phyloP scores from a whole-genome alignment of 2,888 invertebrate species.

The Drosophila putrida region DNA sequence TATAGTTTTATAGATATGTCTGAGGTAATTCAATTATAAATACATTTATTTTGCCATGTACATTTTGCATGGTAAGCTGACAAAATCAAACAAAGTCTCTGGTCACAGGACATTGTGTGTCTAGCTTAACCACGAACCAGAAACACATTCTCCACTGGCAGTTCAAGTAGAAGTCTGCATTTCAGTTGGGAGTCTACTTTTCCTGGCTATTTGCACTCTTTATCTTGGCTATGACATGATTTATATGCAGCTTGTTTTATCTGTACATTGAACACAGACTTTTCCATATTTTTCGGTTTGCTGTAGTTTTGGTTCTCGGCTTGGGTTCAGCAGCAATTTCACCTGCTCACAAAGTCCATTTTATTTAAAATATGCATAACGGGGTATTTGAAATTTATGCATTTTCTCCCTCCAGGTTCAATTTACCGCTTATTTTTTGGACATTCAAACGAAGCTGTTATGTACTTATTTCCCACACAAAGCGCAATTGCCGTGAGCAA shows the following conservation, averaged over 20 bases:
- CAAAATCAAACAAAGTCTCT: conserved; percentile 46
- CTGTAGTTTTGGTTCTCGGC: conserved; percentile 15
- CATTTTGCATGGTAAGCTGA: conserved; percentile 37
- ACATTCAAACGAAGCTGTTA: conserved; percentile 12
- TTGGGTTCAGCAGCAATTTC: conserved; percentile 11
- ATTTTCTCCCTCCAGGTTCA: conserved; percentile 25
- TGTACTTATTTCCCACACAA: conserved; percentile 15
- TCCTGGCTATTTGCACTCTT: conserved; percentile 63
- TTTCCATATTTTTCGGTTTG: conserved; percentile 32
- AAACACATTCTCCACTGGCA: conserved; percentile 6
- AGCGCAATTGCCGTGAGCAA: conserved; percentile 14
- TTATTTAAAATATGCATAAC: conserved; percentile 73
- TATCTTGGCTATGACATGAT: conserved; percentile 74
- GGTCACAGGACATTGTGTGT: conserved; percentile 1
- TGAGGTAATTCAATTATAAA: conserved; percentile 56
- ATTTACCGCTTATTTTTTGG: conserved; percentile 11
- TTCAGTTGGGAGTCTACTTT: conserved; percentile 21
- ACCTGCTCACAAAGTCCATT: conserved; percentile 45
- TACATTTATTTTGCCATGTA: not conserved
- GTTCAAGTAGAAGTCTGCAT: conserved; percentile 31
- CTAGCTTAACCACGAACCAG: conserved; percentile 21
- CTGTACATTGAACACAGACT: conserved; percentile 54
- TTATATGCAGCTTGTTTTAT: conserved; percentile 69
- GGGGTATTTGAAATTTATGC: conserved; percentile 47
- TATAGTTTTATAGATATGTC: not conserved